phyloP scores from a whole-genome alignment of 2,113 vertebrate species.

The Cephalopterus ornatus region DNA sequence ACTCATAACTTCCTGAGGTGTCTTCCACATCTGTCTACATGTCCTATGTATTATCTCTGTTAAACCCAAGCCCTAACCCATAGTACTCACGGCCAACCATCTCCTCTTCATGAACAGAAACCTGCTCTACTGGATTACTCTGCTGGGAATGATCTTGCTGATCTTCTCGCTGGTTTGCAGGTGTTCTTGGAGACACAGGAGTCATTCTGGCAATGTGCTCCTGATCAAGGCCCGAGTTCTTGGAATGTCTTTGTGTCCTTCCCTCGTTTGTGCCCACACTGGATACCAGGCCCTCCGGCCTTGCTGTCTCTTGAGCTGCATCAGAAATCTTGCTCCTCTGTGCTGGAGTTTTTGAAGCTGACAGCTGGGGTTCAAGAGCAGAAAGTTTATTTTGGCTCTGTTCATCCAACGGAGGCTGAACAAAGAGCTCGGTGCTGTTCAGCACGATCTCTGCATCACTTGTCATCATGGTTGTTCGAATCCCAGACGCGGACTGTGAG shows the following conservation, averaged over 20 bases:
- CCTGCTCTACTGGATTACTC: not conserved
- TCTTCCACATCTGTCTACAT: not conserved
- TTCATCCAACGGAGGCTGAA: not conserved
- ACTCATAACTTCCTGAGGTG: not conserved
- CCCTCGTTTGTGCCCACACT: not conserved
- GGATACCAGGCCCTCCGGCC: not conserved
- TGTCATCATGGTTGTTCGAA: not conserved
- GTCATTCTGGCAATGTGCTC: not conserved
- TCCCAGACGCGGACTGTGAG: not conserved
- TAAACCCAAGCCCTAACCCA: not conserved
- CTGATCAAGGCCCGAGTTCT: not conserved
- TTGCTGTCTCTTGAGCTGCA: not conserved
- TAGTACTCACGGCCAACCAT: not conserved
- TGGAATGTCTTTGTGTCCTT: not conserved
- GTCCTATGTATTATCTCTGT: not conserved
- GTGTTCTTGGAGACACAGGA: not conserved
- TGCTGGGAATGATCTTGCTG: not conserved
- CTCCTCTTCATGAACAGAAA: not conserved
- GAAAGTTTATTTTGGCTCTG: not conserved
- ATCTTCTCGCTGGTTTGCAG: not conserved
- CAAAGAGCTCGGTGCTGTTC: slow-evolving; percentile 50
- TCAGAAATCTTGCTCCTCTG: not conserved
- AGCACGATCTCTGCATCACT: not conserved
- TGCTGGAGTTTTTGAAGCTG: not conserved
- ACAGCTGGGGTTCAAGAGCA: not conserved